Conservation (phyloP, 2,888 invertebrate species). For the Actias luna region DNA sequence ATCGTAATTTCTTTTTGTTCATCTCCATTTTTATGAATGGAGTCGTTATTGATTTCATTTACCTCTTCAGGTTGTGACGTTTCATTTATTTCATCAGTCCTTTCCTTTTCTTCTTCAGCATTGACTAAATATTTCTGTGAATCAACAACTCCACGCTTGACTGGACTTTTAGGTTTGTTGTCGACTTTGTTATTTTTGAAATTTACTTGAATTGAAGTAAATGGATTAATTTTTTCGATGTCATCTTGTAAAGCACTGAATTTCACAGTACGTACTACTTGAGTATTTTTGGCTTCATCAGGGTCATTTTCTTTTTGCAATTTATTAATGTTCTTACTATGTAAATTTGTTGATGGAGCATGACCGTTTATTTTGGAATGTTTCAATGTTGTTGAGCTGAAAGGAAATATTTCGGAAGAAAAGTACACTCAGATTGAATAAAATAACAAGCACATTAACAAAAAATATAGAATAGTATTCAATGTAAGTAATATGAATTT, state of each 20-base stretch:
- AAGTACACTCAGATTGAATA: constrained; percentile 17
- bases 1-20: constrained; percentile 17
- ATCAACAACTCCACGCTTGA: constrained; percentile 34
- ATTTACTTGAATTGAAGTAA: constrained; percentile 54
- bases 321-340: constrained; percentile 39
- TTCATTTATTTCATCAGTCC: constrained; percentile 16
- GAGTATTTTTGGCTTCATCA: constrained; percentile 46
- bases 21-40: constrained; percentile 34
- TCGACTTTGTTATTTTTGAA: constrained; percentile 58
- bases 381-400: constrained; percentile 26
- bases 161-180: constrained; percentile 42
- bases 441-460: constrained; percentile 20
- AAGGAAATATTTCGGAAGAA: constrained; percentile 27
- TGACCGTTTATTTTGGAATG: constrained; percentile 56
- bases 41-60: constrained; percentile 25
- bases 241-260: constrained; percentile 48
- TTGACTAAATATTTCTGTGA: constrained; percentile 21
- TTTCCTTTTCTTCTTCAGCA: constrained; percentile 22
- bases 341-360: constrained; percentile 32
- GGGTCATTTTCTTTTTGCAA: constrained; percentile 72
- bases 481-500: constrained; percentile 12
- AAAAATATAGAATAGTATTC: constrained; percentile 15
- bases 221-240: constrained; percentile 20
- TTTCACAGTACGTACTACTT: constrained; percentile 50
- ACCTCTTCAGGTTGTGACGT: constrained; percentile 24